phyloP scores from a whole-genome alignment of 2,113 vertebrate genomes.

The Sylvietta virens region DNA sequence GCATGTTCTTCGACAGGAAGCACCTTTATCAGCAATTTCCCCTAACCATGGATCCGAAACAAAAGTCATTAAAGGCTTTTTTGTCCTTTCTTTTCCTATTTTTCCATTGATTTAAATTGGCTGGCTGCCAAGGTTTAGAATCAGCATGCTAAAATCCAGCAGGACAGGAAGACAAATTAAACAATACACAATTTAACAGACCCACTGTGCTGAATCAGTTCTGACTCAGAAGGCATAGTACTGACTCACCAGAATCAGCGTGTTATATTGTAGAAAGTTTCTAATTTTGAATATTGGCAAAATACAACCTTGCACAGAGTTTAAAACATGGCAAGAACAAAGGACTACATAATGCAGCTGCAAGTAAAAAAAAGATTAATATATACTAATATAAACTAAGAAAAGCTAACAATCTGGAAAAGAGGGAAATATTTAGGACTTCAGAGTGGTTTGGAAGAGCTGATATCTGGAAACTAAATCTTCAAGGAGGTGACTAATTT shows the following conservation, averaged over 20 bases:
- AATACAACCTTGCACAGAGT: background rate
- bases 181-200: background rate
- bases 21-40: background rate
- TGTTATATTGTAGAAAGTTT: background rate
- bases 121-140: background rate
- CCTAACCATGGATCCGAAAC: background rate
- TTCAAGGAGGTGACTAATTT: background rate
- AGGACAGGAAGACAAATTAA: background rate
- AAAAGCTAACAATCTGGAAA: background rate
- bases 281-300: background rate
- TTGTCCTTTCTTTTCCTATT: background rate
- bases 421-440: background rate
- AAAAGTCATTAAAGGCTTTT: background rate
- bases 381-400: background rate
- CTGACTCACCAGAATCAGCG: background rate
- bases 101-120: background rate
- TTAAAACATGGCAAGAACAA: background rate
- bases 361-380: background rate
- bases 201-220: background rate
- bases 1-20: background rate
- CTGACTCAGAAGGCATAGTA: background rate
- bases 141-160: background rate
- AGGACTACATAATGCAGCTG: background rate
- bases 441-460: background rate
- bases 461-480: background rate